Percentiles rank a stretch among this genome's conserved stretches.
Conservation (phyloP, 2,113 vertebrate genomes). For the Procapra przewalskii region DNA sequence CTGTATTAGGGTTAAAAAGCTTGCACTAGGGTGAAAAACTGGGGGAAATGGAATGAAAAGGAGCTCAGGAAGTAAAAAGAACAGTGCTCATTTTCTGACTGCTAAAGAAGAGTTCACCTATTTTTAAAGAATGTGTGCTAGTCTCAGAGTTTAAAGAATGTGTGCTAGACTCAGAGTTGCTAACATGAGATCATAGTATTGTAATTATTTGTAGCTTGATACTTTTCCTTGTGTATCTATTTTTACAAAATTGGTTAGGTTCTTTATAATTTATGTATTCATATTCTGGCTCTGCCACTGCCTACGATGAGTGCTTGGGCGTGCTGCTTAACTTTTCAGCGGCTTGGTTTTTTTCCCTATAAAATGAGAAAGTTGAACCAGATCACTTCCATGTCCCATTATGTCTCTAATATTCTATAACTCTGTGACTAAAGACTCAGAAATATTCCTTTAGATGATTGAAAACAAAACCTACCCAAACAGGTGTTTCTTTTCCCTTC, state of each 20-base stretch:
- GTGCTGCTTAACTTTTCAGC: not conserved
- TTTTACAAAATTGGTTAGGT: not conserved
- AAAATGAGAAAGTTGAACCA: not conserved
- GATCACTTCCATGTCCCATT: not conserved
- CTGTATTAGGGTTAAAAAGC: not conserved
- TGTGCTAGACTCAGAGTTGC: not conserved
- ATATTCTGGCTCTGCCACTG: not conserved
- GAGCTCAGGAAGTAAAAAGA: not conserved
- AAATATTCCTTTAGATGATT: not conserved
- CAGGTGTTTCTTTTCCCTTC: not conserved
- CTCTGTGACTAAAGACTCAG: not conserved
- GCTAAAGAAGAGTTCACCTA: not conserved
- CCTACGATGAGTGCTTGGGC: not conserved
- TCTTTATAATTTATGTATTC: not conserved
- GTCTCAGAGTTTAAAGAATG: not conserved
- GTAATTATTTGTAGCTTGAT: not conserved
- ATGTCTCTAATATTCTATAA: not conserved
- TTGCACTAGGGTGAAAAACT: not conserved
- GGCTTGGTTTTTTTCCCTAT: not conserved
- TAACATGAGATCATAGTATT: not conserved
- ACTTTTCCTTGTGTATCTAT: not conserved
- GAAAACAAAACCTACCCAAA: not conserved
- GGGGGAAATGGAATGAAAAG: not conserved
- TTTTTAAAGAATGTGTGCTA: not conserved
- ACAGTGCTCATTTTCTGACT: not conserved